These are phyloP conservation scores for Trisateles emortualis DNA, from an alignment of 2,888 invertebrate species.

Conservation along the genomic window DNA sequence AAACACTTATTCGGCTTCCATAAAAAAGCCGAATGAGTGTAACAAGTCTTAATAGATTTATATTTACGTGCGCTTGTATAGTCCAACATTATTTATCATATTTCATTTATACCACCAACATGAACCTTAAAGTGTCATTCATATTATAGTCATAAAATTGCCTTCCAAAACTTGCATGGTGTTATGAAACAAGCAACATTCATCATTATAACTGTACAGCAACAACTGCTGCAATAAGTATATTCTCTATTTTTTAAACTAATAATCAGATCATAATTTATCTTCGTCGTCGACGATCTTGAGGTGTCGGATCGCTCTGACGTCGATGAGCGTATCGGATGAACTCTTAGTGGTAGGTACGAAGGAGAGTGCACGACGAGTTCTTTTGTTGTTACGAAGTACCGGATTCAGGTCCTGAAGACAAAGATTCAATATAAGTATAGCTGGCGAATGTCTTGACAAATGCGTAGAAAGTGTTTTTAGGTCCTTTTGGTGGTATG, in stretches of 20 bases:
- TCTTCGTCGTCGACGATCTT: conserved; percentile 74
- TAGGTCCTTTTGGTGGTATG: too few relatives aligned
- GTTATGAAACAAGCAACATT: background rate
- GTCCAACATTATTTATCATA: too few relatives aligned
- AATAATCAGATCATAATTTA: conserved; percentile 55
- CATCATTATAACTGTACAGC: background rate
- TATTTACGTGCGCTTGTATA: too few relatives aligned
- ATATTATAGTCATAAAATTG: too few relatives aligned
- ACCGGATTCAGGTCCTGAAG: conserved; percentile 84
- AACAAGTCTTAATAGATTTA: too few relatives aligned
- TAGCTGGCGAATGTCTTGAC: too few relatives aligned
- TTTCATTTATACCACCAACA: too few relatives aligned
- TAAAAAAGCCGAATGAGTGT: too few relatives aligned
- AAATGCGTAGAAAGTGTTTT: too few relatives aligned
- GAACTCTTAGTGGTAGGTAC: conserved; percentile 89
- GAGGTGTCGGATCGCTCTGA: conserved; percentile 75
- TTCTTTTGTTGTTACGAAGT: conserved; percentile 86
- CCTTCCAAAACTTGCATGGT: background rate
- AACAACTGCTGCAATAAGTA: background rate
- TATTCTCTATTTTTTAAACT: background rate
- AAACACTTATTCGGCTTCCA: too few relatives aligned
- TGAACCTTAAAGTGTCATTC: too few relatives aligned
- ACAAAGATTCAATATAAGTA: conserved; percentile 5
- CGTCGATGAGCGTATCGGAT: conserved; percentile 81
- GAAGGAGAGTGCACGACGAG: conserved; percentile 90